Evolutionary conservation across 35 echinoderm and acorn worm genomes (phyloP).

Genomic region (Lytechinus variegatus): DNA sequence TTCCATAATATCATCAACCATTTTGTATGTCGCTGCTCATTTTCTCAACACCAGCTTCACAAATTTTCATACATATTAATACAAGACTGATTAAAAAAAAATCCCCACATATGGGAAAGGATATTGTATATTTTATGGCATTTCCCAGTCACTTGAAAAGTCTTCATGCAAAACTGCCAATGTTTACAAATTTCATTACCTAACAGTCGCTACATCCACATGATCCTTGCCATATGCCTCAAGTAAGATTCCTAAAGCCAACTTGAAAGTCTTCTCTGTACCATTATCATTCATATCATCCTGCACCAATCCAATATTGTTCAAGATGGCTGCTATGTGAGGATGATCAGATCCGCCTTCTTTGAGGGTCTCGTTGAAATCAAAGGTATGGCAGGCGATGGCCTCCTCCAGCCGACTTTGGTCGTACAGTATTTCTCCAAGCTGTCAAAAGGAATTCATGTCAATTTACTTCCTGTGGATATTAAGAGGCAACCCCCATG

Average conservation of each 20-base stretch:
- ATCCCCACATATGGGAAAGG: too few relatives aligned
- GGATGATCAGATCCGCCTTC: constrained; percentile 83
- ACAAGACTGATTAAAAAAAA: too few relatives aligned
- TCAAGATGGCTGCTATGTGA: constrained; percentile 81
- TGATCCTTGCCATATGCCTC: constrained; percentile 90
- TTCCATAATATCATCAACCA: too few relatives aligned
- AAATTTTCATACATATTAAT: too few relatives aligned
- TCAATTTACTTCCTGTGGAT: background rate
- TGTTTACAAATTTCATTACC: constrained; percentile 39
- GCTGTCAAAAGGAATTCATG: constrained; percentile 31
- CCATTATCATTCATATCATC: constrained; percentile 83
- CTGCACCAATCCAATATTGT: constrained; percentile 80
- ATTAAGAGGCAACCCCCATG: too few relatives aligned
- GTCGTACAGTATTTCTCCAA: constrained; percentile 82
- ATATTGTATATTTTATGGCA: too few relatives aligned
- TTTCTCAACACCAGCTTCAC: too few relatives aligned
- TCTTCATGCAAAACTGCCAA: too few relatives aligned
- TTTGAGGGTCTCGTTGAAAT: constrained; percentile 76
- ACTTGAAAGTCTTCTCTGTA: constrained; percentile 72
- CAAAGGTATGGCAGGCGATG: constrained; percentile 64
- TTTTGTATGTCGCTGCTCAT: too few relatives aligned
- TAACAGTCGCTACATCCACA: constrained; percentile 86
- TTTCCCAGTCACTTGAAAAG: too few relatives aligned
- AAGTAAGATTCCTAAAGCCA: constrained; percentile 69
- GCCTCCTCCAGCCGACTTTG: constrained; percentile 82